A percentile compares a stretch with the other conserved stretches of the same genome.
These are phyloP conservation scores for Caenorhabditis wallacei DNA, from an alignment of 2,888 invertebrate genomes.

Conservation along the genomic window DNA sequence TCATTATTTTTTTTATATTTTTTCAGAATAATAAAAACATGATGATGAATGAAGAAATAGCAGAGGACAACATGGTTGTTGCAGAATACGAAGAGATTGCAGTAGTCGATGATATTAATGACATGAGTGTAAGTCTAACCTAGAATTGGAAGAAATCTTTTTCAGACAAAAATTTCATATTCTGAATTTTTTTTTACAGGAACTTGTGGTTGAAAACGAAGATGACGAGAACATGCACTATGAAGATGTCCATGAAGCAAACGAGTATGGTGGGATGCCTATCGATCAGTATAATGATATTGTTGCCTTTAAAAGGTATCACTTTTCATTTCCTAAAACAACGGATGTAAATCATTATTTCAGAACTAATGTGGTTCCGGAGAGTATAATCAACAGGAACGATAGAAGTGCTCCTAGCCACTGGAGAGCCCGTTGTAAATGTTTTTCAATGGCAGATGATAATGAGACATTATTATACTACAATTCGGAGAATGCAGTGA, in stretches of 20 bases:
- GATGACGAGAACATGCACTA: conserved; percentile 59
- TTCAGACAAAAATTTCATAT: too few relatives aligned
- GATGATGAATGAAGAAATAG: conserved; percentile 52
- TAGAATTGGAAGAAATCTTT: neutral
- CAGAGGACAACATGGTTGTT: conserved; percentile 57
- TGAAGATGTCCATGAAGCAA: conserved; percentile 56
- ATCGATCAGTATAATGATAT: conserved; percentile 71
- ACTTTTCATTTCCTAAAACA: neutral
- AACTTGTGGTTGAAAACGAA: conserved; percentile 49
- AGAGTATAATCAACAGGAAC: conserved; percentile 48
- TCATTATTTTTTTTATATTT: neutral
- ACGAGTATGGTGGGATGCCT: conserved; percentile 72
- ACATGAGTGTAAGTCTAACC: conserved; percentile 36
- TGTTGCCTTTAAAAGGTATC: conserved; percentile 68
- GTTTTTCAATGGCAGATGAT: conserved; percentile 72
- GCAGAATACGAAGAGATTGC: conserved; percentile 65
- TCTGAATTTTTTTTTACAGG: conserved; percentile 53
- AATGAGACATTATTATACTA: conserved; percentile 70
- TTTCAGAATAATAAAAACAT: conserved; percentile 5
- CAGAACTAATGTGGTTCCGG: conserved; percentile 33
- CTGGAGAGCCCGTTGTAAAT: conserved; percentile 72
- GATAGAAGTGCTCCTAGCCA: conserved; percentile 74
- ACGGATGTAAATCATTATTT: neutral
- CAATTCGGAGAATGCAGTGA: conserved; percentile 54
- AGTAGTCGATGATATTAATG: conserved; percentile 56